Conservation (phyloP, 2,797 vertebrate genomes). For the Zalophus californianus region DNA sequence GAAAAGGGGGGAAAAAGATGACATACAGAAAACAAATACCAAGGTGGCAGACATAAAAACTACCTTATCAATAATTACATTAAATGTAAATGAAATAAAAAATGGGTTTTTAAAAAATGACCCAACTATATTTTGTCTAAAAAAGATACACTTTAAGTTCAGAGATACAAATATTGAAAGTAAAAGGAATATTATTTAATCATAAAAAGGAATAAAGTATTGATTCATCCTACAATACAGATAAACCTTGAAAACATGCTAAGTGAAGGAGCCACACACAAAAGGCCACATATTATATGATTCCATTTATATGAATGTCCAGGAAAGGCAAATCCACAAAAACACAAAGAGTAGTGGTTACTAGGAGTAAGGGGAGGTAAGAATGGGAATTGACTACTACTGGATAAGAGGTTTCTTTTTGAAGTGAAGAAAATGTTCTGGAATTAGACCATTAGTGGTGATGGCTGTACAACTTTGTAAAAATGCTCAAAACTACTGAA, state of each 20-base stretch:
- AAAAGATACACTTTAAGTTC: not conserved
- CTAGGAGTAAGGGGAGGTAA: not conserved
- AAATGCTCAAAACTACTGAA: not conserved
- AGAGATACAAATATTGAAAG: not conserved
- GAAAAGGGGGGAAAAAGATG: not conserved
- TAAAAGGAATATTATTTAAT: not conserved
- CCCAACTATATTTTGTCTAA: not conserved
- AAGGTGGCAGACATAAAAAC: not conserved
- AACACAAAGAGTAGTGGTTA: not conserved
- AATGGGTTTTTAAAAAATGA: not conserved
- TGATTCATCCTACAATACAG: not conserved
- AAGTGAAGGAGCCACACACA: not conserved
- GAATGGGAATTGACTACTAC: not conserved
- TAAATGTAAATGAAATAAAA: not conserved
- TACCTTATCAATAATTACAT: not conserved
- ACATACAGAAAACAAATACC: not conserved
- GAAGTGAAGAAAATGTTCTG: not conserved
- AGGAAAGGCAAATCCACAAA: not conserved
- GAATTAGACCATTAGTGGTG: not conserved
- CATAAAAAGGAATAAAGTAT: not conserved
- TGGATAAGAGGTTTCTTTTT: not conserved
- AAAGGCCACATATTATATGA: not conserved
- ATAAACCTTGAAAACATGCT: not conserved
- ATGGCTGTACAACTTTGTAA: not conserved
- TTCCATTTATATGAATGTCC: not conserved